Conservation (phyloP, 2,888 invertebrate genomes). For the Platycheirus albimanus region DNA sequence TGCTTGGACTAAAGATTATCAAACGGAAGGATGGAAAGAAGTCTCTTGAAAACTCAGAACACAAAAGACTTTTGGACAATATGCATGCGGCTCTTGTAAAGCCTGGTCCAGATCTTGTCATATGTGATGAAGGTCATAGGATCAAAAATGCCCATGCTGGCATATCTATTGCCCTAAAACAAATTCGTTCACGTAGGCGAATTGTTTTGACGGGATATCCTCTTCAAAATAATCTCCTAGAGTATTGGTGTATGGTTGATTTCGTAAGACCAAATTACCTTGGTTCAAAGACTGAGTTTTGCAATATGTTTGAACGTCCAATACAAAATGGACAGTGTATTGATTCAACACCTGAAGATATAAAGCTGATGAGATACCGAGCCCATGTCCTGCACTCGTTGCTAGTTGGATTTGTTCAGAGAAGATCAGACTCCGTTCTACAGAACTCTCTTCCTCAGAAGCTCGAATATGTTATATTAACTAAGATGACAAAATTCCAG, state of each 20-base stretch:
- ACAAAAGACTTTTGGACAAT: constrained; percentile 91
- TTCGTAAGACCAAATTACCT: constrained; percentile 98
- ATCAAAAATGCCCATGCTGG: constrained; percentile 99
- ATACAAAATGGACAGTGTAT: constrained; percentile 99
- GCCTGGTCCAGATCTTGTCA: constrained; percentile 96
- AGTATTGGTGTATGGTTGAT: constrained; percentile 99
- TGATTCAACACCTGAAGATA: constrained; percentile 97
- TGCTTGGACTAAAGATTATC: constrained; percentile 91
- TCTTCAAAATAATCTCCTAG: constrained; percentile 97
- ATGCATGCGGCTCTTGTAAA: constrained; percentile 93
- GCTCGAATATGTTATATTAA: constrained; percentile 95
- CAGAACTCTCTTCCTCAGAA: constrained; percentile 96
- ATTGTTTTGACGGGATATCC: constrained; percentile 99
- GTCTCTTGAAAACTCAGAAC: constrained; percentile 79
- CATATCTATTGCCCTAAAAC: constrained; percentile 96
- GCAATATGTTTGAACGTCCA: constrained; percentile 99
- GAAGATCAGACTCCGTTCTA: constrained; percentile 96
- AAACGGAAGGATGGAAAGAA: constrained; percentile 84
- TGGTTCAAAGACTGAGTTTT: constrained; percentile 97
- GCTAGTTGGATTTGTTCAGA: constrained; percentile 97
- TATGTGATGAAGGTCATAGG: constrained; percentile 98
- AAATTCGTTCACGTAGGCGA: constrained; percentile 95
- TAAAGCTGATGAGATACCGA: constrained; percentile 95
- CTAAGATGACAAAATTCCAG: constrained; percentile 95
- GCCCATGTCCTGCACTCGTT: constrained; percentile 98